Evolutionary conservation across 2,113 vertebrate genomes (phyloP).

Genomic region (Psittacula cyanocephala): DNA sequence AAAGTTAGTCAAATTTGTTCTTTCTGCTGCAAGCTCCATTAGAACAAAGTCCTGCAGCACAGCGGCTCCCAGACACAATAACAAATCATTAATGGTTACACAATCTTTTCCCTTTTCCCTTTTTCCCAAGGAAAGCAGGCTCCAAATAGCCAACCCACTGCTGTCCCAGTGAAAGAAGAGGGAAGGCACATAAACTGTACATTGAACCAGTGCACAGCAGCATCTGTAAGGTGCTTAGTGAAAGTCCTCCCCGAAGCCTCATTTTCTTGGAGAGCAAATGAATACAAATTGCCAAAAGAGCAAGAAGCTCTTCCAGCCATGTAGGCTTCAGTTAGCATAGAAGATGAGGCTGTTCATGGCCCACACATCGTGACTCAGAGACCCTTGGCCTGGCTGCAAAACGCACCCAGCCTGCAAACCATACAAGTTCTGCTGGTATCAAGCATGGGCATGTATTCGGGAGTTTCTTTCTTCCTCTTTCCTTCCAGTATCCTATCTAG

Average conservation of each 20-base stretch:
- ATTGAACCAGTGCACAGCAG: neutral
- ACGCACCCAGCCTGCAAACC: neutral
- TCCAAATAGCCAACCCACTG: neutral
- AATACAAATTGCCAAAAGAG: neutral
- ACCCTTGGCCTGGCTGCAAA: neutral
- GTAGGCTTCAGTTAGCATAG: neutral
- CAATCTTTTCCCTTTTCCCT: neutral
- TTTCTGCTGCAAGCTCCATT: constrained; percentile 38
- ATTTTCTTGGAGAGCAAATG: neutral
- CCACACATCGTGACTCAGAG: neutral
- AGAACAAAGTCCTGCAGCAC: constrained; percentile 45
- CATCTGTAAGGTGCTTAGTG: neutral
- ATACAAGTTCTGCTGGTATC: neutral
- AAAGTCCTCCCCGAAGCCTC: constrained; percentile 15
- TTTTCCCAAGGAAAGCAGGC: neutral
- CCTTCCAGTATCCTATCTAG: neutral
- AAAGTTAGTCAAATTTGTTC: constrained; percentile 58
- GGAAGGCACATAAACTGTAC: neutral
- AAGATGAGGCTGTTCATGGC: neutral
- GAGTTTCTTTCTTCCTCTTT: neutral
- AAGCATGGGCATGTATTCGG: neutral
- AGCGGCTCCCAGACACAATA: constrained; percentile 40
- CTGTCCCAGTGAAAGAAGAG: neutral
- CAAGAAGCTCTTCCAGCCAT: neutral
- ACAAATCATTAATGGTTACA: constrained; percentile 42